These are phyloP conservation scores for Prunella himalayana DNA, from an alignment of 2,113 vertebrate genomes.

Conservation along the genomic window DNA sequence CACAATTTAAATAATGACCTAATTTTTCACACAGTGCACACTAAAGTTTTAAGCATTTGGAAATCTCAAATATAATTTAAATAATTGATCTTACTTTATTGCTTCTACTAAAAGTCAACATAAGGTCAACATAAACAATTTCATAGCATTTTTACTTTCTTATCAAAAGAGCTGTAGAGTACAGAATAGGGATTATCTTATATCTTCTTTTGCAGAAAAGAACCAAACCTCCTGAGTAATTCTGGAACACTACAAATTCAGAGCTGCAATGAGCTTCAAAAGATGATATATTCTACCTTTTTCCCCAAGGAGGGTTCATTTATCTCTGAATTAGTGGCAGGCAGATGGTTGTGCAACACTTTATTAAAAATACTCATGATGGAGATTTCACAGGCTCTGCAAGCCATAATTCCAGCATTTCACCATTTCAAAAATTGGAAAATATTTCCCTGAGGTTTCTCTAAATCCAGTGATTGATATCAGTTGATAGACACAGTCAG, in stretches of 20 bases:
- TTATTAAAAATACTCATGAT: neutral
- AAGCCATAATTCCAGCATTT: neutral
- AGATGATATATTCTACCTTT: neutral
- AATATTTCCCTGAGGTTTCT: neutral
- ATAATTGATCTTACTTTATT: neutral
- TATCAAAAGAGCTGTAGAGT: neutral
- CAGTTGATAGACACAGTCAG: neutral
- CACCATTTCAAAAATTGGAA: neutral
- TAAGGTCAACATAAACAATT: neutral
- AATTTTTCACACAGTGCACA: neutral
- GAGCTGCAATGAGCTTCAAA: neutral
- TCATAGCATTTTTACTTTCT: neutral
- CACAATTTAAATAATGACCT: constrained; percentile 6
- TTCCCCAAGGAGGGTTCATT: neutral
- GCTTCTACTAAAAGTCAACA: neutral
- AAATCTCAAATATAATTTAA: neutral
- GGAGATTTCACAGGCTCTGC: neutral
- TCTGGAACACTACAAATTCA: neutral
- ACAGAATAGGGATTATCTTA: neutral
- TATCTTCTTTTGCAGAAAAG: neutral
- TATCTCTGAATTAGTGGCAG: neutral
- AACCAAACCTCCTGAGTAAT: neutral
- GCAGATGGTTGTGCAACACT: neutral
- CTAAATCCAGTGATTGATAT: neutral
- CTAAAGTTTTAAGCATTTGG: neutral